Evolutionary conservation across 1,140 invertebrate genomes (phyloP).

Genomic region (Eubasilissa regina): DNA sequence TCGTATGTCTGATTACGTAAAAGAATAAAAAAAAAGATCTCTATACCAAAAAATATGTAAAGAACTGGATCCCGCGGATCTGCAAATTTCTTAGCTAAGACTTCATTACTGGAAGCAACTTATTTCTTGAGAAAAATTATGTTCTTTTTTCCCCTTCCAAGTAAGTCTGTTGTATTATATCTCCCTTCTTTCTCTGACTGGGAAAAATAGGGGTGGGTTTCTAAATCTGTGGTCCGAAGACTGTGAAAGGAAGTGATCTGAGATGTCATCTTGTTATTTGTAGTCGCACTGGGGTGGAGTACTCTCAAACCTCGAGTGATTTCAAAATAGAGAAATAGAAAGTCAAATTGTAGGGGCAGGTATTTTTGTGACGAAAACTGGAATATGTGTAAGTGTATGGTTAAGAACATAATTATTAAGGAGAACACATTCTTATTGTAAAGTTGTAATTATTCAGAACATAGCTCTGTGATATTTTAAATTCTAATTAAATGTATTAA

Average conservation of each 20-base stretch:
- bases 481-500: too few species aligned
- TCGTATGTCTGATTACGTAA: too few species aligned
- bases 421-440: too few species aligned
- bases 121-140: neutral
- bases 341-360: conserved; percentile 2
- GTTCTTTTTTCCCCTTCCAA: conserved; percentile 9
- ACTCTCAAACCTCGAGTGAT: neutral
- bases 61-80: neutral
- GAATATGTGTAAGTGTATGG: neutral
- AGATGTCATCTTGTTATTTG: conserved; percentile 41
- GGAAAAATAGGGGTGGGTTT: neutral
- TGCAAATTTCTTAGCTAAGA: neutral
- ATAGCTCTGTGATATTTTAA: too few species aligned
- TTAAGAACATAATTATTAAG: too few species aligned
- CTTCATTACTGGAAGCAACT: neutral
- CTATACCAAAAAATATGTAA: too few species aligned
- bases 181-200: conserved; percentile 1
- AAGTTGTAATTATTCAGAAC: too few species aligned
- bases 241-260: conserved; percentile 26
- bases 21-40: too few species aligned
- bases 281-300: neutral
- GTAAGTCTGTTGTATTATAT: conserved; percentile 14
- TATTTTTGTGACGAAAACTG: neutral
- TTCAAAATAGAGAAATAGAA: conserved; percentile 24
- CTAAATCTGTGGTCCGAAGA: neutral